Conservation (phyloP, 1,140 invertebrate genomes). For the Ruditapes philippinarum region DNA sequence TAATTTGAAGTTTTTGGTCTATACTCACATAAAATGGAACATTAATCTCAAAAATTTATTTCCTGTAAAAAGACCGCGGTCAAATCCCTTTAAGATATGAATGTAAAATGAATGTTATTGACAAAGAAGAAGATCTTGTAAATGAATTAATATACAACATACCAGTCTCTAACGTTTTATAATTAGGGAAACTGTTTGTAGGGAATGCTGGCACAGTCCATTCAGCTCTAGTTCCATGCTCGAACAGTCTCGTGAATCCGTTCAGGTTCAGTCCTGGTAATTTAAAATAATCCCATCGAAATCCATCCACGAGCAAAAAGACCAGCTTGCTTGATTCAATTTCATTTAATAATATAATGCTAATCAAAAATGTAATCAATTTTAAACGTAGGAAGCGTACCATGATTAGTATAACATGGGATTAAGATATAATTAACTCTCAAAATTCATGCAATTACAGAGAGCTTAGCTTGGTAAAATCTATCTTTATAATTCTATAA, state of each 20-base stretch:
- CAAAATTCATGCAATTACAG: too few relatives aligned
- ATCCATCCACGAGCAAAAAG: conserved; percentile 83
- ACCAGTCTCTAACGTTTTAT: conserved; percentile 85
- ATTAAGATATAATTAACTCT: too few relatives aligned
- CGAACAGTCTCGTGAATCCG: conserved; percentile 77
- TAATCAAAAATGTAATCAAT: neutral
- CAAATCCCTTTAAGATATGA: too few relatives aligned
- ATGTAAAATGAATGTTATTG: too few relatives aligned
- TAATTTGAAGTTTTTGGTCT: too few relatives aligned
- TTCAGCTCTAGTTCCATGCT: conserved; percentile 76
- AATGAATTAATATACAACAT: too few relatives aligned
- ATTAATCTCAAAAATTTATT: too few relatives aligned
- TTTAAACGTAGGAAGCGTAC: neutral
- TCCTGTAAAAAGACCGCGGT: too few relatives aligned
- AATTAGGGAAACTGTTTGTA: conserved; percentile 83
- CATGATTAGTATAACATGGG: neutral
- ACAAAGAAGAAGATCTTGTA: too few relatives aligned
- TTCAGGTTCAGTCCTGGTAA: conserved; percentile 64
- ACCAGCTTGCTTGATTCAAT: conserved; percentile 74
- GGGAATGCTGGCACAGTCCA: conserved; percentile 82
- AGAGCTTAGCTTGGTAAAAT: too few relatives aligned
- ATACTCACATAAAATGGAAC: too few relatives aligned
- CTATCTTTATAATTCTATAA: too few relatives aligned
- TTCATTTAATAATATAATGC: neutral
- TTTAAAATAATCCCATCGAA: conserved; percentile 84